phyloP scores from a whole-genome alignment of 2,888 invertebrate species.

The Marasmarcha lunaedactyla region DNA sequence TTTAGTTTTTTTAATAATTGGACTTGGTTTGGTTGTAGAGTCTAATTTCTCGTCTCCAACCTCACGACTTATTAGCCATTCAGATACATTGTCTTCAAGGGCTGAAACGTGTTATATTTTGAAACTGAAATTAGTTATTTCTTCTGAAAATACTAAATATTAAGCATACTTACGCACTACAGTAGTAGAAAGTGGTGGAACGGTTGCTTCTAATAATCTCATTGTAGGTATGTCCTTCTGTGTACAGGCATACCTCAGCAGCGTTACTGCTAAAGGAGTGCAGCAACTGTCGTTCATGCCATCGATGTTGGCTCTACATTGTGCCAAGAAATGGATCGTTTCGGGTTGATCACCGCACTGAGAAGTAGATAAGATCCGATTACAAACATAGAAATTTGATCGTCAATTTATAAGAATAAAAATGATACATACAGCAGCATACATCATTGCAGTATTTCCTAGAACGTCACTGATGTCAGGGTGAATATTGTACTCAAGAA shows the following conservation, averaged over 20 bases:
- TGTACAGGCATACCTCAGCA: constrained; percentile 42
- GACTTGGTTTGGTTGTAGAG: too few species aligned
- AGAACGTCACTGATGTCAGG: constrained; percentile 59
- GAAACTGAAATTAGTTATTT: too few species aligned
- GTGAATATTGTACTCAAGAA: constrained; percentile 43
- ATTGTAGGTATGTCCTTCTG: constrained; percentile 25
- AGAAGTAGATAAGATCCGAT: not conserved
- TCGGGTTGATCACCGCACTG: constrained; percentile 42
- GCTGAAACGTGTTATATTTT: too few species aligned
- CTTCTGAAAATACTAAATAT: too few species aligned
- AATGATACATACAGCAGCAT: constrained; percentile 51
- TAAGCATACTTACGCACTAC: too few species aligned
- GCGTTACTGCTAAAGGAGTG: constrained; percentile 52
- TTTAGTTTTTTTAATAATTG: too few species aligned
- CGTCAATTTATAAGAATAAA: not conserved
- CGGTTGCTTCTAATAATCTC: constrained; percentile 28
- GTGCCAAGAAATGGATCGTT: constrained; percentile 46
- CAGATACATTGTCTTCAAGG: too few species aligned
- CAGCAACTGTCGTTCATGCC: constrained; percentile 65
- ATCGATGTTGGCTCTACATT: constrained; percentile 62
- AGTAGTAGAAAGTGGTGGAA: constrained; percentile 22
- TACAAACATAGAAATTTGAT: not conserved
- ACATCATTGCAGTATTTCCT: constrained; percentile 68
- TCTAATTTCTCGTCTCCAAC: too few species aligned
- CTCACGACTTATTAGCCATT: too few species aligned